These are phyloP conservation scores for Bufo gargarizans DNA, from an alignment of 2,113 vertebrate species.

Conservation along the genomic window DNA sequence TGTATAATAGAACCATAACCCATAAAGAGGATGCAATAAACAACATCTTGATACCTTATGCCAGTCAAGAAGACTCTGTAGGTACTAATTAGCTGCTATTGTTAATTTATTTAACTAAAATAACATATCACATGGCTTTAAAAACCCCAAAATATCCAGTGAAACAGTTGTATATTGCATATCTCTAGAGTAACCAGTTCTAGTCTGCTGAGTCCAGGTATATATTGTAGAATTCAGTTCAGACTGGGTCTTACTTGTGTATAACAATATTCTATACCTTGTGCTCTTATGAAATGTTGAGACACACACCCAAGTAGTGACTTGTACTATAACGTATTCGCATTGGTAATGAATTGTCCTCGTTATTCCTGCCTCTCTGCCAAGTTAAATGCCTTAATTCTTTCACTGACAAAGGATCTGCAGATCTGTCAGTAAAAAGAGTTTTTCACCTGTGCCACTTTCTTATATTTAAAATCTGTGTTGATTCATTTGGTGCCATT, in stretches of 20 bases:
- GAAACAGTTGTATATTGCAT: neutral
- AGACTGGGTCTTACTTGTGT: neutral
- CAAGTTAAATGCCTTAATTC: conserved; percentile 22
- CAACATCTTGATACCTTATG: neutral
- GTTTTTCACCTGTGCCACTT: conserved; percentile 19
- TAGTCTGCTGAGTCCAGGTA: neutral
- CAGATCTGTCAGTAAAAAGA: neutral
- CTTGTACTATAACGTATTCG: neutral
- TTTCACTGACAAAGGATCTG: neutral
- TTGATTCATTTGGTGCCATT: neutral
- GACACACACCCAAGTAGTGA: too few species aligned
- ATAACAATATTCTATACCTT: neutral
- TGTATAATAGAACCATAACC: neutral
- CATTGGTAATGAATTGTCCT: neutral
- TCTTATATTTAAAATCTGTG: neutral
- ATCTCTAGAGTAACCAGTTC: neutral
- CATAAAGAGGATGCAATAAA: neutral
- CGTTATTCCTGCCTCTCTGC: neutral
- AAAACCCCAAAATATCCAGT: neutral
- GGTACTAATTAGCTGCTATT: neutral
- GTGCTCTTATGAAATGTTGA: neutral
- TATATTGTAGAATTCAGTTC: neutral
- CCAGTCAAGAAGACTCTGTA: neutral
- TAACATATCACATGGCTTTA: neutral
- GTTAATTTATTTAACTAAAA: neutral